Base-by-base conservation (phyloP, 2,797 vertebrate genomes). In the Poliocrania exsul region DNA sequence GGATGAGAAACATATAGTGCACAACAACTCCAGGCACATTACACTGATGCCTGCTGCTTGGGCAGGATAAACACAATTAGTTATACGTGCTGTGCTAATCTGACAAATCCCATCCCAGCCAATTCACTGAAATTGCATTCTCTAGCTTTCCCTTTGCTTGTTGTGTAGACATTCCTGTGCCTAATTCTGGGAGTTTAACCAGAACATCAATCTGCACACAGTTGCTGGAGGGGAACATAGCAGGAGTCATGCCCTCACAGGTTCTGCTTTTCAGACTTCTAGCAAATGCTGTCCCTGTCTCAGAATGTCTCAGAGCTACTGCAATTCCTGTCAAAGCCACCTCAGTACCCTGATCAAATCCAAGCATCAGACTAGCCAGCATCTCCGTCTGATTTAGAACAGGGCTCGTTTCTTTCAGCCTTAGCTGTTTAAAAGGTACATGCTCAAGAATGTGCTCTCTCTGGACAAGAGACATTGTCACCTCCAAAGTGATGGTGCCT, bases 51-150 rank as follows among this genome's bases (percentile, higher is more conserved):
- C 87, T 92, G 81, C 95, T 96, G 92, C 87, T 88, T 88, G 74
- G 82, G 86, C 84, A 95, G 81, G 74, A 60, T 88, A 93, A 96
- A 91, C 5, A 16, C 85, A 78, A 64, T 97, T 97, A 96, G 94
- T 91, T 95, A 84, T 86, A 84, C 66, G 73, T 94, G 90, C 88
- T 87, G 88, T 96, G 89, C 51, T 96, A 96, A 97, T 95, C 95
- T 87, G 54, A 10, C 81, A 94, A 97, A 92, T 91, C 87, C 89
- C 81, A 58, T 89, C 70, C 86, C 33, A 91, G 85, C 69, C 75
- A 92, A 81, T 90, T 91, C 90, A 90, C 29, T 88, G 92, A 92
- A 94, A 94, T 72, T 88, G 56, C 86, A 86, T 84, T 95, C 86
- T 92, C 67, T 13, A 82, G 60, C 87, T 72, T 81, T 95, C 83